Percentiles rank a stretch among this genome's conserved stretches.
Conservation (phyloP, 2,113 vertebrate species). For the Erythrocercus mccallii region DNA sequence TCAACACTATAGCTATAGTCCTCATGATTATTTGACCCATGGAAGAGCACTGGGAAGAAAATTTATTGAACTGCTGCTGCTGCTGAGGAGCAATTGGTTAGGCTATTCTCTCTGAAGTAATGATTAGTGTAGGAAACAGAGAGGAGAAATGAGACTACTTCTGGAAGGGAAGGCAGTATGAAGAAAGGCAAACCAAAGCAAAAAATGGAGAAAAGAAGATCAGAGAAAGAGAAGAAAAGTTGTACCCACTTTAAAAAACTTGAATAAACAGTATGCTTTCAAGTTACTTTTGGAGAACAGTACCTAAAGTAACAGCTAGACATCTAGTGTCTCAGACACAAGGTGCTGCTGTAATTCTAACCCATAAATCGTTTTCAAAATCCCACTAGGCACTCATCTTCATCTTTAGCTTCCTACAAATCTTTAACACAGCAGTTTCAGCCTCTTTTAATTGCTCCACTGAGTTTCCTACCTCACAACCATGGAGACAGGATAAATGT, state of each 20-base stretch:
- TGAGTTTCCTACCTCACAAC: not conserved
- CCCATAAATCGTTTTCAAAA: not conserved
- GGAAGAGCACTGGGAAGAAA: not conserved
- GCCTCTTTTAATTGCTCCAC: conserved; percentile 19
- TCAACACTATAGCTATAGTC: not conserved
- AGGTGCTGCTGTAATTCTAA: not conserved
- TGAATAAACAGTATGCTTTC: not conserved
- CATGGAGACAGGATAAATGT: not conserved
- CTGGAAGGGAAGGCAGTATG: not conserved
- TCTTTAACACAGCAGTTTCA: not conserved
- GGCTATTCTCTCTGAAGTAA: not conserved
- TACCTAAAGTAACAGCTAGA: not conserved
- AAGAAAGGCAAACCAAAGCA: not conserved
- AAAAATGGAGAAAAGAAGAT: not conserved
- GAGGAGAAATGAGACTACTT: not conserved
- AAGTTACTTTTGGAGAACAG: not conserved
- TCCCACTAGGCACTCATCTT: not conserved
- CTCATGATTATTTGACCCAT: not conserved
- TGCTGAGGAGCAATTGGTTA: not conserved
- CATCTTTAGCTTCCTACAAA: not conserved
- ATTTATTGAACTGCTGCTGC: not conserved
- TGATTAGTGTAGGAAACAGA: not conserved
- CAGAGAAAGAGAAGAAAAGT: not conserved
- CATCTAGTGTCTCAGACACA: not conserved
- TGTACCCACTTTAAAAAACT: not conserved